A percentile compares a stretch with the other conserved stretches of the same genome.
phyloP scores from a whole-genome alignment of 2,888 invertebrate genomes.

The Drosophila recens region DNA sequence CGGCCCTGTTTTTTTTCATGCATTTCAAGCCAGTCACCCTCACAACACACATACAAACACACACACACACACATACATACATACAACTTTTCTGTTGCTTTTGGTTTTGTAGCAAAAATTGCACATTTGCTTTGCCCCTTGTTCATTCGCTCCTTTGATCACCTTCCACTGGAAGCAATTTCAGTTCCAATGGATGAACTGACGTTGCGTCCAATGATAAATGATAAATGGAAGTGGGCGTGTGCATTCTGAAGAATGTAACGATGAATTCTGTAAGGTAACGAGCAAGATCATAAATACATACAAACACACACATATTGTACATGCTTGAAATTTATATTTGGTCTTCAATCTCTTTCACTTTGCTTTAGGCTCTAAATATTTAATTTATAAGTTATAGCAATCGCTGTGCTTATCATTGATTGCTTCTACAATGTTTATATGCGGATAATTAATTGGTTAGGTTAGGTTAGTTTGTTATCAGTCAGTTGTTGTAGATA shows the following conservation, averaged over 20 bases:
- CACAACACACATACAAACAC: constrained; percentile 28
- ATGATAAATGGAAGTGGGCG: constrained; percentile 16
- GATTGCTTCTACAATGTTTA: constrained; percentile 8
- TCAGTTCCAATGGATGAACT: constrained; percentile 25
- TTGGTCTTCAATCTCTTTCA: constrained; percentile 2
- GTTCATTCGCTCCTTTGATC: constrained; percentile 22
- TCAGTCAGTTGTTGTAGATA: constrained; percentile 35
- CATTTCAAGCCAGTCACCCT: constrained; percentile 53
- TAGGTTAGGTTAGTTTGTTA: constrained; percentile 66
- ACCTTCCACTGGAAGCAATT: constrained; percentile 21
- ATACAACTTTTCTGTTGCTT: constrained; percentile 1
- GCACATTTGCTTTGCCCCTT: constrained; percentile 45
- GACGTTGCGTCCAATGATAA: constrained; percentile 10
- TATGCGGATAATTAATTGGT: constrained; percentile 32
- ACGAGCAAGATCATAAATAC: constrained; percentile 1
- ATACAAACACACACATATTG: background rate
- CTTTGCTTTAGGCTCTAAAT: background rate
- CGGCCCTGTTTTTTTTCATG: constrained; percentile 38
- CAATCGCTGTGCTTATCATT: constrained; percentile 22
- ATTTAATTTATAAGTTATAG: constrained; percentile 7
- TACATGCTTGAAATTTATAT: background rate
- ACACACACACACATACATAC: constrained; percentile 7
- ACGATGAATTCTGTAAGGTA: background rate
- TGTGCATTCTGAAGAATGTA: background rate
- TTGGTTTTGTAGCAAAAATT: constrained; percentile 23